Conservation (phyloP, 2,888 invertebrate genomes). For the Eupithecia vulgata region DNA sequence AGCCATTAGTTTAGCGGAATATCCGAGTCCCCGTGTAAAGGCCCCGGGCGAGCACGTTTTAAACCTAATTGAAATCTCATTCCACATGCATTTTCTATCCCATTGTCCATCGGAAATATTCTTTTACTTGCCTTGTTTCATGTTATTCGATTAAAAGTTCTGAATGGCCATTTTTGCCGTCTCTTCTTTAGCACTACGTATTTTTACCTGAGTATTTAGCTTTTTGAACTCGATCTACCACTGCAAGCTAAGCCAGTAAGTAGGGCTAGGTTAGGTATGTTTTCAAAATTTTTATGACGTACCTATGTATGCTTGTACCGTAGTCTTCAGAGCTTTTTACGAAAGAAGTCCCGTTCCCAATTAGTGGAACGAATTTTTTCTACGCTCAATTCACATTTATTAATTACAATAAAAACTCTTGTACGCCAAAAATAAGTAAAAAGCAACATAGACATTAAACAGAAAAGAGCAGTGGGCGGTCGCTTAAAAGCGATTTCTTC, state of each 20-base stretch:
- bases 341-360: no score
- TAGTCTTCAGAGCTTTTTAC: neutral
- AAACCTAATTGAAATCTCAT: constrained; percentile 33
- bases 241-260: neutral
- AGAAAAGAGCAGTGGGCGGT: no score
- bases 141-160: constrained; percentile 4
- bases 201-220: neutral
- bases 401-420: no score
- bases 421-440: no score
- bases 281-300: no score
- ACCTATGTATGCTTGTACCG: no score
- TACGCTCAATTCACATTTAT: no score
- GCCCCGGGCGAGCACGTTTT: constrained; percentile 25
- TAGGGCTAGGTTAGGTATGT: no score
- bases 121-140: constrained; percentile 7
- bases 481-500: no score
- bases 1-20: neutral
- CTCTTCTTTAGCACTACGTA: neutral
- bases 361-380: no score
- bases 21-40: neutral
- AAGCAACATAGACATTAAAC: no score
- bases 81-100: constrained; percentile 22
- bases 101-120: constrained; percentile 24
- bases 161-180: neutral
- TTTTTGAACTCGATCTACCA: neutral